Evolutionary conservation across 2,888 invertebrate genomes (phyloP).

Genomic region (Eurytoma californica): DNA sequence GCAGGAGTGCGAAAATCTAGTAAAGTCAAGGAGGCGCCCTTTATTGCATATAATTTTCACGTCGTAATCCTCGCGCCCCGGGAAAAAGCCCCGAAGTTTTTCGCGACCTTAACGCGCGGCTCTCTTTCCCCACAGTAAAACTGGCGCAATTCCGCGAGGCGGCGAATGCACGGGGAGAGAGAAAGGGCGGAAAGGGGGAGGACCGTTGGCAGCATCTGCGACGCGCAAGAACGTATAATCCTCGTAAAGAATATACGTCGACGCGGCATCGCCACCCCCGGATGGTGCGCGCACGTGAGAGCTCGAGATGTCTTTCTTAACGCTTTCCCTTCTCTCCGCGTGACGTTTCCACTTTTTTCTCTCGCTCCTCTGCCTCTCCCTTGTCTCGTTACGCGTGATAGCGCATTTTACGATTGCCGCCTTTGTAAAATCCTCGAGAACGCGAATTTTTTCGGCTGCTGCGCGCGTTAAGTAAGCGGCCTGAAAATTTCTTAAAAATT

Average conservation of each 20-base stretch:
- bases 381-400: too few species aligned
- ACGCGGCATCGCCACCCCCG: constrained; percentile 6
- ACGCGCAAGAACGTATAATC: constrained; percentile 19
- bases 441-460: too few species aligned
- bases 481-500: too few species aligned
- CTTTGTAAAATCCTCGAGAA: too few species aligned
- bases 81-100: background rate
- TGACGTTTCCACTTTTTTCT: too few species aligned
- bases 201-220: constrained; percentile 21
- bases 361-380: too few species aligned
- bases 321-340: too few species aligned
- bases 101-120: background rate
- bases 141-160: background rate
- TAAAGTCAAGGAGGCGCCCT: background rate
- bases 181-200: background rate
- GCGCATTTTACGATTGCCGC: too few species aligned
- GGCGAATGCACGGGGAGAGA: background rate
- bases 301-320: too few species aligned
- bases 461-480: too few species aligned
- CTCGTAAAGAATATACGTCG: constrained; percentile 29
- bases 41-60: constrained; percentile 16
- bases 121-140: background rate
- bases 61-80: background rate
- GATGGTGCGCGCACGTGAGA: too few species aligned
- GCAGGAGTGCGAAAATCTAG: background rate